A percentile compares a stretch with the other conserved stretches of the same genome.
These are phyloP conservation scores for Mus spicilegus DNA, from an alignment of 2,113 vertebrate genomes.

Conservation along the genomic window DNA sequence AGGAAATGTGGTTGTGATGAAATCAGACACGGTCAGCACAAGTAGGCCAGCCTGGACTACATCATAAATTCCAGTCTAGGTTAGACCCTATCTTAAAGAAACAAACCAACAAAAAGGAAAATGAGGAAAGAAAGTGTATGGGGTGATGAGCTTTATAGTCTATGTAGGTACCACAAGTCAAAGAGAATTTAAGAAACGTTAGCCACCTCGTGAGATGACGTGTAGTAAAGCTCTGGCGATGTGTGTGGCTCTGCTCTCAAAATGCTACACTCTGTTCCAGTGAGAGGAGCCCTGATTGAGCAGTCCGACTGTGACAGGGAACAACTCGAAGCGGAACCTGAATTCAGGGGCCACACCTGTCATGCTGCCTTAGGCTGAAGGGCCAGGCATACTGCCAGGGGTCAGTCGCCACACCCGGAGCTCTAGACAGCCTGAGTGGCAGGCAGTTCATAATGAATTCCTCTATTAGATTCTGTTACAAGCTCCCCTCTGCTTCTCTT, in stretches of 20 bases:
- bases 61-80: neutral
- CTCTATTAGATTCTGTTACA: neutral
- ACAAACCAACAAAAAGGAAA: neutral
- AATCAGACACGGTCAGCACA: neutral
- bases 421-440: neutral
- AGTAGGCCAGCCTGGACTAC: neutral
- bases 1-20: neutral
- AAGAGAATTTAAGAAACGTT: neutral
- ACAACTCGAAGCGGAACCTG: neutral
- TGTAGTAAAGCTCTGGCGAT: neutral
- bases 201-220: neutral
- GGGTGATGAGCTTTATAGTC: neutral
- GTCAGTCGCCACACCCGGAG: neutral
- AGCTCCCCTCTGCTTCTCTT: neutral
- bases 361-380: neutral
- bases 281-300: no score
- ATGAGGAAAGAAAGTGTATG: neutral
- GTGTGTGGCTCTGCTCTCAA: neutral
- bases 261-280: neutral
- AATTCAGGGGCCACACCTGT: no score
- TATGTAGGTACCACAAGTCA: neutral
- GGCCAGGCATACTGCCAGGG: no score
- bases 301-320: rapidly evolving
- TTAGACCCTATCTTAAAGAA: neutral
- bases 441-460: neutral